Base-by-base conservation (phyloP, 2,113 vertebrate genomes). In the Collichthys lucidus region DNA sequence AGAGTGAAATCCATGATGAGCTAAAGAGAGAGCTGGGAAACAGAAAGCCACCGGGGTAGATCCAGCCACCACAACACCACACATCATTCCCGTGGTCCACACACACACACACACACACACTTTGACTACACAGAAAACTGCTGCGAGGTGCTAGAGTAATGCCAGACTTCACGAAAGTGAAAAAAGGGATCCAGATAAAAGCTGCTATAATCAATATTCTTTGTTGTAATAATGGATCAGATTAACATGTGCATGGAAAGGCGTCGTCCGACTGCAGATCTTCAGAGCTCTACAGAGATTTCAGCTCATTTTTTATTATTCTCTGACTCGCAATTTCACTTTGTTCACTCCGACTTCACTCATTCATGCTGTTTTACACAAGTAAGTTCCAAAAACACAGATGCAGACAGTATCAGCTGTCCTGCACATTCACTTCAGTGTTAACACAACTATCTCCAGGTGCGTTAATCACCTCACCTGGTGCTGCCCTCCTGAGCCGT, bases 31-130 rank as follows among this genome's bases (percentile, higher is more conserved):
- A 31, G 65, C 77, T 80, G 80, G 65, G 77, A 84, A 74, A 55
- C 72, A 77, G 72, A 60, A 77, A 80, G 67, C 80, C 84, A 80
- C 82, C 79, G 67, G 86, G 35, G 79, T 66, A 78, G 76, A 87
- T 78, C 26, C 77, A 61, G 84, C 53, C 66, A 85, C 86, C 80
- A 26, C 85, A 82, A 22, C 56, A 73, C 70, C 65, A 61, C 79
- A 86, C 74, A 83, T 74, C 62, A 74, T 75, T 83, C 77, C 77
- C 62, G 53, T 56, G 82, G 57, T 82, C 72, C 62, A 69, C 56
- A 22, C 26, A 35, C 31, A 35, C 31, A 35, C 31, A 29, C 67
- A 67, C 68, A 42, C 55, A 47, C 62, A 63, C 56, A 22, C 26
- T 35, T 52, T 63, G 1, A 4, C 19, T 62, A 11, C 59, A 70